Percentiles rank a stretch among this genome's conserved stretches.
Evolutionary conservation across 2,113 vertebrate genomes (phyloP).

Genomic region (Spea bombifrons): DNA sequence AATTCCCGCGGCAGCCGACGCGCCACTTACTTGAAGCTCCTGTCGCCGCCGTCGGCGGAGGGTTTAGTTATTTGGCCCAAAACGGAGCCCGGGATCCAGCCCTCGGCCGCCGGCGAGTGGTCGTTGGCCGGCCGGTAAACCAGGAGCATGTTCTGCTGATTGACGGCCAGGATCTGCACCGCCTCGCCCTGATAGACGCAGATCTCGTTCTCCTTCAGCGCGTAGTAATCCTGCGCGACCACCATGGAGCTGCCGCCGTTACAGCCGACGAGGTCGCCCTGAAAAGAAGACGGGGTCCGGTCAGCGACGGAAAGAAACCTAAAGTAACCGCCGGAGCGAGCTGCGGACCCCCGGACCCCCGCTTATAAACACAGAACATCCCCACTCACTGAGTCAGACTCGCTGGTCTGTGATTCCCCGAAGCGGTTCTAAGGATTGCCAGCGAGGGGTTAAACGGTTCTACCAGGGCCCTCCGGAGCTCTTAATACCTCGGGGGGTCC

Average conservation of each 20-base stretch:
- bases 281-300: slow-evolving; percentile 45
- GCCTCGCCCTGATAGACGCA: slow-evolving; percentile 89
- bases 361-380: no score
- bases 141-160: slow-evolving; percentile 98
- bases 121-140: slow-evolving; percentile 88
- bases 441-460: no score
- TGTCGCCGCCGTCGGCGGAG: slow-evolving; percentile 82
- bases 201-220: slow-evolving; percentile 97
- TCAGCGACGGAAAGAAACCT: no score
- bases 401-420: no score
- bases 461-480: no score
- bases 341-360: no score
- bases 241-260: slow-evolving; percentile 89
- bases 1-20: slow-evolving; percentile 66
- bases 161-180: slow-evolving; percentile 91
- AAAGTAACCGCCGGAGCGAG: no score
- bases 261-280: slow-evolving; percentile 79
- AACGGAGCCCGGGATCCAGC: slow-evolving; percentile 92
- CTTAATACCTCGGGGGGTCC: no score
- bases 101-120: slow-evolving; percentile 89
- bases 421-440: no score
- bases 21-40: slow-evolving; percentile 97
- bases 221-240: slow-evolving; percentile 92
- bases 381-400: no score
- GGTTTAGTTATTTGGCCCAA: slow-evolving; percentile 81